Conservation (phyloP, 2,113 vertebrate species). For the Marmota monax region DNA sequence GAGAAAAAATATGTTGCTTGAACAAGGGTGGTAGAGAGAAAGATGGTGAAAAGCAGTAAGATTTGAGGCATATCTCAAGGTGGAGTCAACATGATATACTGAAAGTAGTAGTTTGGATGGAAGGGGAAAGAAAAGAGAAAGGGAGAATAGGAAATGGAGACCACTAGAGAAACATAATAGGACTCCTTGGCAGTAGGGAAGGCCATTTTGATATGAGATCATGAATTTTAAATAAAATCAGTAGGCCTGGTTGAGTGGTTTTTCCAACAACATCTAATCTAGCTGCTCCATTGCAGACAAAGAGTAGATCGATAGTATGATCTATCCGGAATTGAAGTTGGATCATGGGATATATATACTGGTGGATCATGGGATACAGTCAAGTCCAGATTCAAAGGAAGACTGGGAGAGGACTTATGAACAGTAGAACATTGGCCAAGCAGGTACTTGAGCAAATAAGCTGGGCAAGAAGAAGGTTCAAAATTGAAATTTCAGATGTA, state of each 20-base stretch:
- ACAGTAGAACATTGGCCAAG: neutral
- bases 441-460: neutral
- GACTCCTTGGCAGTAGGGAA: neutral
- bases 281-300: neutral
- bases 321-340: slow-evolving; percentile 16
- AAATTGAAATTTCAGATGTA: neutral
- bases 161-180: neutral
- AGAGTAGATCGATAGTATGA: neutral
- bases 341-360: neutral
- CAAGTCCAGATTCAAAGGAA: neutral
- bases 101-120: neutral
- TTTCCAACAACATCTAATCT: neutral
- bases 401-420: neutral
- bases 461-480: neutral
- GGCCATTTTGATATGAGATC: neutral
- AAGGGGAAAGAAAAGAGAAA: neutral
- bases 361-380: neutral
- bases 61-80: neutral
- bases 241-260: neutral
- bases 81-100: slow-evolving; percentile 4
- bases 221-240: slow-evolving; percentile 30
- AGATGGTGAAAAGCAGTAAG: neutral
- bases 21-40: neutral
- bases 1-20: neutral
- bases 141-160: neutral